These are phyloP conservation scores for Macquaria australasica DNA, from an alignment of 2,113 vertebrate genomes.

Conservation along the genomic window DNA sequence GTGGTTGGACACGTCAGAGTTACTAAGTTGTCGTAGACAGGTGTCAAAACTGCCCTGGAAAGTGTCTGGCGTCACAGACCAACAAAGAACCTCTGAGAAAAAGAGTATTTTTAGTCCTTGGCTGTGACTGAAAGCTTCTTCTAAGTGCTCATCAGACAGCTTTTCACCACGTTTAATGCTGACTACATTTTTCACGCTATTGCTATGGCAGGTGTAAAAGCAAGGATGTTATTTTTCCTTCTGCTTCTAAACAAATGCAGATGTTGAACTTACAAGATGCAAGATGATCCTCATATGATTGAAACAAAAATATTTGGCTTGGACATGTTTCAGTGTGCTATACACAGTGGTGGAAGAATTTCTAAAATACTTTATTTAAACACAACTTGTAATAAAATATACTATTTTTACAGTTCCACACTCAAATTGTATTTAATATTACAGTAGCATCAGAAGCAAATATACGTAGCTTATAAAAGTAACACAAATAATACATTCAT, in stretches of 20 bases:
- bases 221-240: slow-evolving; percentile 35
- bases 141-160: slow-evolving; percentile 5
- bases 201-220: slow-evolving; percentile 7
- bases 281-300: neutral
- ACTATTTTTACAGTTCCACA: neutral
- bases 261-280: neutral
- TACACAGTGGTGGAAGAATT: neutral
- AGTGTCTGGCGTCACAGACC: slow-evolving; percentile 51
- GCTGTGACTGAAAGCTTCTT: slow-evolving; percentile 32
- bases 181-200: slow-evolving; percentile 32
- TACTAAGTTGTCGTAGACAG: slow-evolving; percentile 50
- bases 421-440: neutral
- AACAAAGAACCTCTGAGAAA: slow-evolving; percentile 69
- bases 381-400: neutral
- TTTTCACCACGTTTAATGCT: slow-evolving; percentile 29
- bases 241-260: slow-evolving; percentile 10
- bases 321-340: neutral
- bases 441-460: neutral
- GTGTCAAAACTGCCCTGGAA: slow-evolving; percentile 74
- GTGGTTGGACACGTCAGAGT: slow-evolving; percentile 48
- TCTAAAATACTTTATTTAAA: neutral
- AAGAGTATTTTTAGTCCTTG: slow-evolving; percentile 49
- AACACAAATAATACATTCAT: neutral
- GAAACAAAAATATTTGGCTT: neutral
- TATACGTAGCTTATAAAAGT: no score